These are phyloP conservation scores for Mongoloraphidia duomilia DNA, from an alignment of 2,888 invertebrate species.

Conservation along the genomic window DNA sequence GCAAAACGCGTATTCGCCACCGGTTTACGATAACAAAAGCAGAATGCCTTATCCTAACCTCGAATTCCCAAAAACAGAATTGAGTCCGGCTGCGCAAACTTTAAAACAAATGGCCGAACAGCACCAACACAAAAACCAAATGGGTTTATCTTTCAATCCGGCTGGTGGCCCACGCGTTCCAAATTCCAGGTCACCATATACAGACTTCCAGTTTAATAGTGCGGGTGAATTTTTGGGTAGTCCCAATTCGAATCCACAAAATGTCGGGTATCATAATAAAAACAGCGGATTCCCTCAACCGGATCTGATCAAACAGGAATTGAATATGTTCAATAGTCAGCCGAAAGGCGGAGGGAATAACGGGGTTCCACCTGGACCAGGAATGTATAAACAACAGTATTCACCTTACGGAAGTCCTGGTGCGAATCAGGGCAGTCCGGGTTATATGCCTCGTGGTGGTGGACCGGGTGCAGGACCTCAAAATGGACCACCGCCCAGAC, in stretches of 20 bases:
- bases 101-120: constrained; percentile 95
- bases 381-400: constrained; percentile 42
- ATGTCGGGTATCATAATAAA: constrained; percentile 27
- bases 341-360: constrained; percentile 20
- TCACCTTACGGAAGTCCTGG: constrained; percentile 52
- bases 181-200: constrained; percentile 40
- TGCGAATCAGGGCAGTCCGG: constrained; percentile 40
- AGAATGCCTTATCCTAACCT: constrained; percentile 23
- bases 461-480: constrained; percentile 19
- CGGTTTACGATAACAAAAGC: constrained; percentile 23
- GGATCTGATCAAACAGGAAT: constrained; percentile 41
- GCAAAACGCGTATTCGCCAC: constrained; percentile 25
- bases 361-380: constrained; percentile 12
- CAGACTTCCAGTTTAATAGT: constrained; percentile 42
- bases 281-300: constrained; percentile 29
- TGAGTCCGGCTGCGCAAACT: constrained; percentile 88
- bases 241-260: constrained; percentile 26
- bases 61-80: constrained; percentile 38
- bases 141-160: constrained; percentile 41
- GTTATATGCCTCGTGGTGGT: constrained; percentile 25
- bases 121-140: constrained; percentile 73
- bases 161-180: constrained; percentile 19
- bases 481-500: constrained; percentile 34
- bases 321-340: constrained; percentile 20
- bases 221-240: constrained; percentile 34